Base-by-base conservation (phyloP, 2,113 vertebrate genomes). In the Mus pahari region DNA sequence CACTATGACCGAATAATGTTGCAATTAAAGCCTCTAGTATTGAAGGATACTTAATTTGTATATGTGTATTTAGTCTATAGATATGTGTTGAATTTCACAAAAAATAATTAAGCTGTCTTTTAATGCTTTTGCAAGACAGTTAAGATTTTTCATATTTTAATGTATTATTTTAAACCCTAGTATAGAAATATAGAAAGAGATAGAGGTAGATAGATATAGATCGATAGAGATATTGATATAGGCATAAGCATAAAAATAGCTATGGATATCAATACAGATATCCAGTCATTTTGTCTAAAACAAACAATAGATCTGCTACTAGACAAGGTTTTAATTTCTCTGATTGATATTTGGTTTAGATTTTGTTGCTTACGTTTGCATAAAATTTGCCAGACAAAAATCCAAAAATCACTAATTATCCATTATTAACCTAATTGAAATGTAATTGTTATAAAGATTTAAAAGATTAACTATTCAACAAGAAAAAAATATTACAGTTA, bases 361-460 rank as follows among this genome's bases (percentile, higher is more conserved):
- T 9, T 81, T 3, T 45, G 82, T 66, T 77, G 20, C 3, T 10
- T 50, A 50, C 64, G 22, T 22, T 79, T 39, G 2, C 26, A 73
- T 83, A 84, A 55, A 83, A 70, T 39, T 17, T 55, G 11, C 7
- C 75, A 71, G 53, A 7, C 3, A 39, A 50, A 6, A 19, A 55
- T 48, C 14, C 3, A 39, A 50, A 6, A 19, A 55, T 48, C 14
- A 92, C 55, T 93, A 70, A 50, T 66, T 36, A 74, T n/a, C 9
- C 14, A 92, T 70, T 95, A 62, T 60, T 66, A 36, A 68, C 5
- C 5, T 36, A 42, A 92, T 71, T 71, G 68, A 89, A 96, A 92
- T 39, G 1, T 55, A 84, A 84, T 62, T 77, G 17, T 71, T 87
- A 90, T 81, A 42, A 70, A 87, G 24, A 73, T 53, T 36, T 83